Percentiles rank a stretch among this genome's conserved stretches.
These are phyloP conservation scores for Drosophila eohydei DNA, from an alignment of 2,888 invertebrate species.

Conservation along the genomic window DNA sequence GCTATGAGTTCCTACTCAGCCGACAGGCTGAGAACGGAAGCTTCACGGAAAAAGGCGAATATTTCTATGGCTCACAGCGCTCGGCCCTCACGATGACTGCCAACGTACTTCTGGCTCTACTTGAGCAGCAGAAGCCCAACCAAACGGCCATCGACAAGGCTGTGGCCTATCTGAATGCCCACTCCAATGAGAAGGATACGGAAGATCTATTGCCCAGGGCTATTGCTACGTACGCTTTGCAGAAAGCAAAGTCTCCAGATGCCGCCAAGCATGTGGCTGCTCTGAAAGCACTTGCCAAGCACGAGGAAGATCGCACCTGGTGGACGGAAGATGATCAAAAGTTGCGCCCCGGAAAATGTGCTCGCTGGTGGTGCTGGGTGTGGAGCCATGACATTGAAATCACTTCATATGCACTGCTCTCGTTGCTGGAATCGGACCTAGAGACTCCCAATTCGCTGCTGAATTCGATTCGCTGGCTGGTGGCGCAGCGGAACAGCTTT, in stretches of 20 bases:
- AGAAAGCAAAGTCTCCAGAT: slow-evolving; percentile 89
- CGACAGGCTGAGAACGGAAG: slow-evolving; percentile 91
- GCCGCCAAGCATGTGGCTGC: slow-evolving; percentile 85
- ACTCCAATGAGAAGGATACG: slow-evolving; percentile 87
- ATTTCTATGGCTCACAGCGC: slow-evolving; percentile 88
- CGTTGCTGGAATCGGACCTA: slow-evolving; percentile 68
- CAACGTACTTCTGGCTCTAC: slow-evolving; percentile 90
- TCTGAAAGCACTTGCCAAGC: slow-evolving; percentile 86
- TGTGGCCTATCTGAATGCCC: slow-evolving; percentile 89
- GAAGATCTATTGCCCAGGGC: slow-evolving; percentile 90
- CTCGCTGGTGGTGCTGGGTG: slow-evolving; percentile 85
- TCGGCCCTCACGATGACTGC: slow-evolving; percentile 91
- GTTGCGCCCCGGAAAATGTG: slow-evolving; percentile 67
- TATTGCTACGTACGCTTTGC: slow-evolving; percentile 91
- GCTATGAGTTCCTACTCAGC: slow-evolving; percentile 89
- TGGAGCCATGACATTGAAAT: slow-evolving; percentile 80
- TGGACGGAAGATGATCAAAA: slow-evolving; percentile 89
- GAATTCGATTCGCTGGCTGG: slow-evolving; percentile 89
- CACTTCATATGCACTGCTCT: slow-evolving; percentile 81
- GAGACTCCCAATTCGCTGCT: slow-evolving; percentile 72
- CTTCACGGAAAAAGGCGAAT: slow-evolving; percentile 91
- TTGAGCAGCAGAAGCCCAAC: slow-evolving; percentile 86
- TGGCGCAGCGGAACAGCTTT: slow-evolving; percentile 89
- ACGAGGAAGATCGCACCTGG: slow-evolving; percentile 89
- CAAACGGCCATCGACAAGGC: slow-evolving; percentile 90